These are phyloP conservation scores for Brienomyrus longianalis DNA, from an alignment of 2,113 vertebrate genomes.

Conservation along the genomic window DNA sequence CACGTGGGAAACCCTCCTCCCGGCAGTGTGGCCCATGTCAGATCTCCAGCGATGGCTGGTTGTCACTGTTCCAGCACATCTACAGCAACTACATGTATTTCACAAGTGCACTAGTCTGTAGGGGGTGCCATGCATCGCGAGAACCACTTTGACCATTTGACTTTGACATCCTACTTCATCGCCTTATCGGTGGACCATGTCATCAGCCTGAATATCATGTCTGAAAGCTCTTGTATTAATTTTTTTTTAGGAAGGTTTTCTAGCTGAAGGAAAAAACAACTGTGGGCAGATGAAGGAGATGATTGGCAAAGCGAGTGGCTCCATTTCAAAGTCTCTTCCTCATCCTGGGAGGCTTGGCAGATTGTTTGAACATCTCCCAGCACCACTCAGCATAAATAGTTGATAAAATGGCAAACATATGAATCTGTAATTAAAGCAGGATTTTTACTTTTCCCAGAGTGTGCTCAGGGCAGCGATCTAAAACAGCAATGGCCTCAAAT, in stretches of 20 bases:
- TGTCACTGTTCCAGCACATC: not conserved
- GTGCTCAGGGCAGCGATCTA: conserved; percentile 29
- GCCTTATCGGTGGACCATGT: not conserved
- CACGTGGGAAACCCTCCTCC: not conserved
- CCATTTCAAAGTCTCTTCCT: conserved; percentile 3
- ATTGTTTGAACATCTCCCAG: conserved; percentile 50
- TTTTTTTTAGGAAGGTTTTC: not conserved
- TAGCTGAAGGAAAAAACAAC: not conserved
- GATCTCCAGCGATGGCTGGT: not conserved
- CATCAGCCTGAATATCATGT: not conserved
- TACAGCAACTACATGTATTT: not conserved
- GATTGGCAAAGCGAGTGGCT: not conserved
- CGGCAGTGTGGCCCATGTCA: not conserved
- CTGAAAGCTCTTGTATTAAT: not conserved
- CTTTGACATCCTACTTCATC: not conserved
- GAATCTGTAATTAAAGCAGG: conserved; percentile 56
- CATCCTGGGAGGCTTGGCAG: conserved; percentile 41
- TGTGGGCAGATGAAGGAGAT: not conserved
- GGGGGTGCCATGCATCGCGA: not conserved
- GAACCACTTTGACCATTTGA: not conserved
- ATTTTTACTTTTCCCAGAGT: conserved; percentile 47
- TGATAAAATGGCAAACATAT: conserved; percentile 49
- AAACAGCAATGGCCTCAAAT: not conserved
- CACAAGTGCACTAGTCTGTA: not conserved
- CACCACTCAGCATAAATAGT: conserved; percentile 59